phyloP scores from a whole-genome alignment of 2,113 vertebrate species.

The Pelecanoides urinatrix region DNA sequence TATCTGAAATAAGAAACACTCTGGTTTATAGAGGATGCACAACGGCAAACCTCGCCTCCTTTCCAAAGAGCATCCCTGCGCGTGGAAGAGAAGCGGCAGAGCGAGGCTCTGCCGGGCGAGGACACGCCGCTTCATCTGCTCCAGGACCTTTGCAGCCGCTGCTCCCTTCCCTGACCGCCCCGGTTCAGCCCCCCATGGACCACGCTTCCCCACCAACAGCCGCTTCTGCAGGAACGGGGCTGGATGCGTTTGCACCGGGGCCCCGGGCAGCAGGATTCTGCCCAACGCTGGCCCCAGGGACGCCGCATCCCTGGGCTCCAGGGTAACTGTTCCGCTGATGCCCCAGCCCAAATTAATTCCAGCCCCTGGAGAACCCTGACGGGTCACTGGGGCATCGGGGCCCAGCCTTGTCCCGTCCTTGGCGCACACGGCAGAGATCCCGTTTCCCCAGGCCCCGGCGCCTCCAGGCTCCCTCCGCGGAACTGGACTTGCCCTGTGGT shows the following conservation, averaged over 20 bases:
- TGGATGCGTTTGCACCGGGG: background rate
- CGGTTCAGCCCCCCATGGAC: background rate
- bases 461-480: background rate
- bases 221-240: background rate
- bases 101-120: background rate
- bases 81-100: background rate
- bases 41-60: background rate
- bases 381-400: background rate
- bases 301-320: rapidly evolving
- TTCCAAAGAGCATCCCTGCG: background rate
- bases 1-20: background rate
- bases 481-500: rapidly evolving
- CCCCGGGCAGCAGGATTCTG: no score
- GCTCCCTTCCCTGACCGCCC: rapidly evolving
- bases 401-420: background rate
- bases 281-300: background rate
- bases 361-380: background rate
- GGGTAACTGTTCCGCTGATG: background rate
- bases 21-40: background rate
- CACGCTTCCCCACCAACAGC: background rate
- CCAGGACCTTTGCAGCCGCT: background rate
- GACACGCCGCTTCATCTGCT: background rate
- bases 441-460: background rate
- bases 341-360: background rate
- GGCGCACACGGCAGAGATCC: background rate